Evolutionary conservation across 1,140 invertebrate species (phyloP), one percentile per base, ranked within the genome.

Genomic region (Sycobia sp.): DNA sequence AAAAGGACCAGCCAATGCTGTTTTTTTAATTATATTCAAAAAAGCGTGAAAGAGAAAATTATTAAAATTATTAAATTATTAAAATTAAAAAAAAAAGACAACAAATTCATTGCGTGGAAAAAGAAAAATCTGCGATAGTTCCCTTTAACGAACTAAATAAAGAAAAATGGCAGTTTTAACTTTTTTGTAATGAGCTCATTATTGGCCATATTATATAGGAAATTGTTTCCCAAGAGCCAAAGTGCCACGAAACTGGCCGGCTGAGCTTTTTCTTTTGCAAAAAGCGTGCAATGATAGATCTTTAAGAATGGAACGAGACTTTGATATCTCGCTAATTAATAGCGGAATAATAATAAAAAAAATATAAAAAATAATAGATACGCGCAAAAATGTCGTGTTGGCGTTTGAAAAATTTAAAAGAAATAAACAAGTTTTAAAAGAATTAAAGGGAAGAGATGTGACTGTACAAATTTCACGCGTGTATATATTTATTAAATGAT

Each of bases 251-350:
- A 50, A 41, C 39, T 36, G 39, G 27, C 39, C 18, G 51, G 32
- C 39, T 43, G 32, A 47, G 34, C 32, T 56, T 62, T 59, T 49
- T 18, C 43, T 53, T 62, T 51, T 56, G 29, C 34, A 44, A 63
- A 57, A 65, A 65, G 47, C 47, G 62, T 65, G 62, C 62, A 65
- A 65, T 65, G 47, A 39, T 65, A 65, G 55, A 59, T 53, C 55
- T 53, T 46, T 65, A 58, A 65, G 62, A 25, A 16, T 65, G 55
- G 53, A 34, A 36, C 27, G 39, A 57, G n/a, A n/a, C n/a, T n/a
- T n/a, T n/a, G n/a, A n/a, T n/a, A n/a, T n/a, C n/a, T n/a, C n/a
- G n/a, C n/a, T n/a, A n/a, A n/a, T n/a, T n/a, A 36, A 50, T 50
- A 50, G 41, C n/a, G 50, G 34, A 62, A 56, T 43, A 56, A 56